Evolutionary conservation across 1,140 invertebrate genomes (phyloP).

Genomic region (Palaemon carinicauda): DNA sequence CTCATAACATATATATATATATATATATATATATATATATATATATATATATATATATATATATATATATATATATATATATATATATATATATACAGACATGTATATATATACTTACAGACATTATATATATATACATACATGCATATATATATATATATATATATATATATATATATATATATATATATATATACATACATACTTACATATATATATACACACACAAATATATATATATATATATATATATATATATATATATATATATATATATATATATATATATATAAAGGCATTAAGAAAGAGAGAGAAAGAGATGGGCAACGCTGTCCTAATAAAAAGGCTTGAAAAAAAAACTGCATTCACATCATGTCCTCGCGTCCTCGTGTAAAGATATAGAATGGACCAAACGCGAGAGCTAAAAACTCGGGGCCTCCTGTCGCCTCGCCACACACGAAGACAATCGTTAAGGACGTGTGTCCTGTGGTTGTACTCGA

Average conservation of each 20-base stretch:
- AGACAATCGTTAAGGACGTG: no score
- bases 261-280: not conserved
- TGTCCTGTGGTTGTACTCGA: no score
- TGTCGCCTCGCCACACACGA: no score
- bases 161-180: constrained; percentile 13
- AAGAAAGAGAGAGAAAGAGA: not conserved
- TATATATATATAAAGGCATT: not conserved
- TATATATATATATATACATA: not conserved
- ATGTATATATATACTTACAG: constrained; percentile 1
- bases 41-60: not conserved
- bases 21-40: not conserved
- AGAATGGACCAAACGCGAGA: no score
- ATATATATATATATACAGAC: not conserved
- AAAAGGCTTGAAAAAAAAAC: no score
- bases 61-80: not conserved
- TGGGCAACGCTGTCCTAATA: no score
- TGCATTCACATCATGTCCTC: not conserved
- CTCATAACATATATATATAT: constrained; percentile 3
- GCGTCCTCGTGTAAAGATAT: not conserved
- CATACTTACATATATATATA: not conserved
- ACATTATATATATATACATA: not conserved
- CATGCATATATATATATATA: not conserved
- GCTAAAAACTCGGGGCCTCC: no score
- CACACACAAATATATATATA: not conserved
- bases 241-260: constrained; percentile 2